Base-by-base conservation (phyloP, 2,797 vertebrate genomes). In the Coluber constrictor region DNA sequence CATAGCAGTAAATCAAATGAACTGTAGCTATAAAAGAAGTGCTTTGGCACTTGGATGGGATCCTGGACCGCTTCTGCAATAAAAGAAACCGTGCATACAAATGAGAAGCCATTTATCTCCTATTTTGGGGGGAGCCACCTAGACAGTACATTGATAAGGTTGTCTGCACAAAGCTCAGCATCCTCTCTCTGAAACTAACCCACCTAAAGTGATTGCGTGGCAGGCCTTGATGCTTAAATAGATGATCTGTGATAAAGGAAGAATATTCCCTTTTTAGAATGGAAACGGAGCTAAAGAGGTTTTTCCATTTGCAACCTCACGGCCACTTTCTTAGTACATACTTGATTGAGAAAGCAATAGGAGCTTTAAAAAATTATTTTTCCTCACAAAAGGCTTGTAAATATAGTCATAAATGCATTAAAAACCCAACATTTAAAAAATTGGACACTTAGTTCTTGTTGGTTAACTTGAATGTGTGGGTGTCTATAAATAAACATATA, bases 1-100 rank as follows among this genome's bases (percentile, higher is more conserved):
- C 96, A 91, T 91, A 95, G 94, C 94, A 96, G 95, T 97, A 97
- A 97, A 97, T 98, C 96, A 97, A 96, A 96, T 92, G 95, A 92
- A 93, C 95, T 96, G 86, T 93, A 94, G 96, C 95, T 96, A 94
- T 97, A 96, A 97, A 97, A 96, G 93, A 83, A 97, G 94, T 86
- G 90, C 37, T 94, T 92, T 96, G 94, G 88, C 92, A 94, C 95
- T 96, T 96, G 95, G 95, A 96, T 95, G 94, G 93, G 93, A 94
- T 96, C 92, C 94, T 97, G 90, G 89, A 60, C 90, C 89, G 70
- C 86, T 93, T 37, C 86, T 94, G 95, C 87, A 91, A 11, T 94
- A 60, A 23, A 93, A 94, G 94, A 91, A 92, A n/a, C 93, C 90
- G 92, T 94, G 95, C 95, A 97, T 95, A 92, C 89, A 94, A 95